A percentile compares a stretch with the other conserved stretches of the same genome.
These are phyloP conservation scores for Drosophila engyochracea DNA, from an alignment of 2,888 invertebrate genomes.

Conservation along the genomic window DNA sequence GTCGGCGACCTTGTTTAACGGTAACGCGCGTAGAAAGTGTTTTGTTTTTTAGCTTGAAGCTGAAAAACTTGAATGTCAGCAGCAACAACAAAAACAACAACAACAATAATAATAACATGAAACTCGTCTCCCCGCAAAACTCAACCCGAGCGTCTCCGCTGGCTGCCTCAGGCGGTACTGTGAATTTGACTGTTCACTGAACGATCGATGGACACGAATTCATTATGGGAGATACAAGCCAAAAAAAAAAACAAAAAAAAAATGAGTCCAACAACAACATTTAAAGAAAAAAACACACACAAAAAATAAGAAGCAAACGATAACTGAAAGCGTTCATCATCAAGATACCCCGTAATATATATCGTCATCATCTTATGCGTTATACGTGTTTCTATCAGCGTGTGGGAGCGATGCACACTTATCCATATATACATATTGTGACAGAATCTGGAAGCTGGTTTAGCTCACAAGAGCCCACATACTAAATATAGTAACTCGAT, in stretches of 20 bases:
- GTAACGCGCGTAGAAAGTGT: conserved; percentile 81
- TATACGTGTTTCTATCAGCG: background rate
- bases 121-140: conserved; percentile 14
- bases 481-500: background rate
- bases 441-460: background rate
- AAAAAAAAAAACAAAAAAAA: background rate
- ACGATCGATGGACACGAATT: conserved; percentile 55
- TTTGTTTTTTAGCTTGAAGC: conserved; percentile 61
- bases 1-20: conserved; percentile 78
- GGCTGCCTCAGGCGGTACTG: conserved; percentile 12
- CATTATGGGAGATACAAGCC: conserved; percentile 21
- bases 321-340: background rate
- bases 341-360: conserved; percentile 18
- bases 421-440: background rate
- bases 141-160: background rate
- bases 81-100: conserved; percentile 32
- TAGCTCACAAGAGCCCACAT: background rate
- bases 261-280: background rate
- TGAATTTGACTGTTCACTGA: conserved; percentile 49
- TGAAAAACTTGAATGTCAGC: conserved; percentile 71
- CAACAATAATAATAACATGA: conserved; percentile 29
- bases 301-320: background rate
- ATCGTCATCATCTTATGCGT: background rate
- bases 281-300: background rate
- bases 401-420: background rate